phyloP scores from a whole-genome alignment of 2,888 invertebrate genomes.

The Latrodectus elegans region DNA sequence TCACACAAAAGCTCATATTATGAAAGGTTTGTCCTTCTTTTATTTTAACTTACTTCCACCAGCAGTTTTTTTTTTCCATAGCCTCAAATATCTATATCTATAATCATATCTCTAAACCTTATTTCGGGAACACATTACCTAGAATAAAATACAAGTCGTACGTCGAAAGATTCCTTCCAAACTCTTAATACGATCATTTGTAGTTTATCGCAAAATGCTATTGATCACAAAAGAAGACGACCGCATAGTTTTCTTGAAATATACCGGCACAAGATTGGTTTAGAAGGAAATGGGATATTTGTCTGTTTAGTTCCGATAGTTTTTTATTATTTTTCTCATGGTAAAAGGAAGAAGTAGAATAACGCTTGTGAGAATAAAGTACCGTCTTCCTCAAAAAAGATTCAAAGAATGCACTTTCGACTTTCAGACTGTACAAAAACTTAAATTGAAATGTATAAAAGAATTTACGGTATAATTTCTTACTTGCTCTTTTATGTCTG shows the following conservation, averaged over 20 bases:
- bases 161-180: slow-evolving; percentile 10
- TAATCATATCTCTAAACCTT: slow-evolving; percentile 57
- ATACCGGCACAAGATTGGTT: slow-evolving; percentile 1
- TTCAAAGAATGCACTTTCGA: background rate
- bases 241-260: slow-evolving; percentile 10
- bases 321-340: slow-evolving; percentile 1
- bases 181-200: slow-evolving; percentile 47
- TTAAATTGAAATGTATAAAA: slow-evolving; percentile 25
- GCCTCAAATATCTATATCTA: slow-evolving; percentile 49
- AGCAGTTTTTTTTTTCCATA: background rate
- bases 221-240: slow-evolving; percentile 33
- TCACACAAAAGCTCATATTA: background rate
- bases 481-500: background rate
- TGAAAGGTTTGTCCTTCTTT: background rate
- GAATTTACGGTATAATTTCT: background rate
- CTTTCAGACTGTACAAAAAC: slow-evolving; percentile 4
- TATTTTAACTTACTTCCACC: background rate
- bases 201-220: slow-evolving; percentile 52
- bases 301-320: slow-evolving; percentile 17
- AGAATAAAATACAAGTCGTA: slow-evolving; percentile 46
- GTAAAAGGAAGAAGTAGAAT: background rate
- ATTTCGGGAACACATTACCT: slow-evolving; percentile 24
- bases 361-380: slow-evolving; percentile 37
- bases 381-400: background rate
- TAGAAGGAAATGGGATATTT: slow-evolving; percentile 43